phyloP scores from a whole-genome alignment of 2,113 vertebrate species.

The Syrmaticus mikado region DNA sequence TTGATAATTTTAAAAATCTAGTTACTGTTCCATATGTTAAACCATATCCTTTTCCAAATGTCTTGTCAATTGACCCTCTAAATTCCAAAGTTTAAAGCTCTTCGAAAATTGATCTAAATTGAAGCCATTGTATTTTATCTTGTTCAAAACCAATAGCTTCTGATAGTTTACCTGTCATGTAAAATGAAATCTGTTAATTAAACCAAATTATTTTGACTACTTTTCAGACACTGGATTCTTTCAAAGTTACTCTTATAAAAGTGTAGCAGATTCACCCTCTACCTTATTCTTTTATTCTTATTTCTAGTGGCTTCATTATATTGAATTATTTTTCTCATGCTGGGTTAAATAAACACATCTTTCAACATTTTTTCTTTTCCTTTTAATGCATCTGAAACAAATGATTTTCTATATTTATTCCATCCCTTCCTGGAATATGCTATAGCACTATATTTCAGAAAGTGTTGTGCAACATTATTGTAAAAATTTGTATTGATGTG shows the following conservation, averaged over 20 bases:
- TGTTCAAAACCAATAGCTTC: background rate
- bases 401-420: background rate
- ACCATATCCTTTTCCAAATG: background rate
- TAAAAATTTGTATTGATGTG: background rate
- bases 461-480: background rate
- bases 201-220: background rate
- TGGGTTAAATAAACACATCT: slow-evolving; percentile 2
- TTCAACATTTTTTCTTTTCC: background rate
- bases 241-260: background rate
- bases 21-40: background rate
- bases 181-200: background rate
- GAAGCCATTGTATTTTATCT: background rate
- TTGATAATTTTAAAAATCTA: background rate
- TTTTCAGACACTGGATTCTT: background rate
- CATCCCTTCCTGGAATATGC: background rate
- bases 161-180: background rate
- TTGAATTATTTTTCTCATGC: background rate
- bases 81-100: background rate
- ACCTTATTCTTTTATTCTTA: background rate
- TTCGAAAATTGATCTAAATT: background rate
- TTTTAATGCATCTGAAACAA: background rate
- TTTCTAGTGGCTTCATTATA: background rate
- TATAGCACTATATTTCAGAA: background rate
- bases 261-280: background rate
- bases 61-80: fast-evolving